phyloP scores from a whole-genome alignment of 2,113 vertebrate species.

The Atlantisia rogersi region DNA sequence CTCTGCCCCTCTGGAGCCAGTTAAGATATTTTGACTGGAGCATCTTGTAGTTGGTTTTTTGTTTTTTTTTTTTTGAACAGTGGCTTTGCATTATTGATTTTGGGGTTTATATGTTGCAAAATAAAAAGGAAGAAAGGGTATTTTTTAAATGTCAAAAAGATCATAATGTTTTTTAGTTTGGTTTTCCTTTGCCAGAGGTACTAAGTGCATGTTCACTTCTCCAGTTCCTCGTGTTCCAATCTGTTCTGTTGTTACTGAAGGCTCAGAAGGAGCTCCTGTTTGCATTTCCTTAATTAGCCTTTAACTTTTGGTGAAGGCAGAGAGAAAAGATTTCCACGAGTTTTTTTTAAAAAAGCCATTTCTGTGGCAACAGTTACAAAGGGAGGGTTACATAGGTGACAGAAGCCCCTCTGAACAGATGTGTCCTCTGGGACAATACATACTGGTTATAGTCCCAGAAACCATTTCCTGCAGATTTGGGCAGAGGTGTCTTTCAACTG shows the following conservation, averaged over 20 bases:
- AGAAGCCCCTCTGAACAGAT: background rate
- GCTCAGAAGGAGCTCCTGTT: background rate
- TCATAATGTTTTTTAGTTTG: background rate
- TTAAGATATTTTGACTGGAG: slow-evolving; percentile 42
- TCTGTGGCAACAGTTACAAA: background rate
- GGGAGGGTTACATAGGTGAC: background rate
- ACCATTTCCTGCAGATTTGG: background rate
- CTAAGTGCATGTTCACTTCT: background rate
- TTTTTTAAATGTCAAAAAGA: slow-evolving; percentile 33
- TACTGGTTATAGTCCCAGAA: background rate
- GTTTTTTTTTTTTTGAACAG: background rate
- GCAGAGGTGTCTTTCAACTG: background rate
- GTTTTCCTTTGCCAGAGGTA: slow-evolving; percentile 22
- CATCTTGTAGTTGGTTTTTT: background rate
- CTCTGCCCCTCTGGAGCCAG: slow-evolving; percentile 49
- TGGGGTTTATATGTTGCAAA: background rate
- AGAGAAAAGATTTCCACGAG: background rate
- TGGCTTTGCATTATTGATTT: slow-evolving; percentile 52
- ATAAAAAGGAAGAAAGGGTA: background rate
- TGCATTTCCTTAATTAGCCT: slow-evolving; percentile 35
- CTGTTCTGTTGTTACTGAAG: background rate
- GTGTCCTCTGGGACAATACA: background rate
- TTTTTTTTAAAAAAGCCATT: background rate
- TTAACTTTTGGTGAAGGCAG: background rate
- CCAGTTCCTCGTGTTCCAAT: background rate